Base-by-base conservation (phyloP, 2,113 vertebrate species). In the Arvicanthis niloticus region DNA sequence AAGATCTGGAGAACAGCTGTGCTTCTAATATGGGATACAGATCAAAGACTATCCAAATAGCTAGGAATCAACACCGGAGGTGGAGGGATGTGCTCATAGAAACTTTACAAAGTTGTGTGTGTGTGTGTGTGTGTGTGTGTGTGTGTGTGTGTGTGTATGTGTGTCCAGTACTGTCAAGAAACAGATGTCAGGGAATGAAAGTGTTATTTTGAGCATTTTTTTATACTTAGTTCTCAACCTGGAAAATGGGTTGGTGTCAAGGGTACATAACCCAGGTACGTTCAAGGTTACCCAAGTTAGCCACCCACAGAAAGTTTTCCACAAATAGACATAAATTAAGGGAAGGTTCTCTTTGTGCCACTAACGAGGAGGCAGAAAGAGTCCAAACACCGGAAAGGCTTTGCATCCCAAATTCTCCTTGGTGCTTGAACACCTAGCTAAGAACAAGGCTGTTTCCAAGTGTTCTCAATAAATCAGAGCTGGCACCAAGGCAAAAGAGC, bases 1-100 rank as follows among this genome's bases (percentile, higher is more conserved):
- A 87, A 97, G 89, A 97, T 76, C 62, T 72, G 65, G 42, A 77
- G 86, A 97, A 88, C 93, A 98, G 98, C 96, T 96, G 93, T 93
- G 82, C 48, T 89, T 78, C 95, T 85, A 48, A 21, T 80, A 86
- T 95, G 89, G 78, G 91, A 93, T 31, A 92, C 96, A 86, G 87
- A 94, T 85, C 77, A 92, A 94, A 97, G 92, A 91, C 51, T 78
- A 78, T 0, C 84, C 81, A 96, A 97, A 97, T 96, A 68, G 89
- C n/a, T 40, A 96, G 88, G 89, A 98, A 96, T 89, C 45, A 97
- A 86, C 77, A 94, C 40, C 73, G 40, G 6, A 76, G 89, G 56
- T 34, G 87, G 78, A 10, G 80, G 13, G n/a, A 56, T 2, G 60
- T 6, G 62, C 77, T 89, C 3, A 0, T 70, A 88, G 48, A 85